Conservation (phyloP, 2,113 vertebrate species). For the Nanorana parkeri region DNA sequence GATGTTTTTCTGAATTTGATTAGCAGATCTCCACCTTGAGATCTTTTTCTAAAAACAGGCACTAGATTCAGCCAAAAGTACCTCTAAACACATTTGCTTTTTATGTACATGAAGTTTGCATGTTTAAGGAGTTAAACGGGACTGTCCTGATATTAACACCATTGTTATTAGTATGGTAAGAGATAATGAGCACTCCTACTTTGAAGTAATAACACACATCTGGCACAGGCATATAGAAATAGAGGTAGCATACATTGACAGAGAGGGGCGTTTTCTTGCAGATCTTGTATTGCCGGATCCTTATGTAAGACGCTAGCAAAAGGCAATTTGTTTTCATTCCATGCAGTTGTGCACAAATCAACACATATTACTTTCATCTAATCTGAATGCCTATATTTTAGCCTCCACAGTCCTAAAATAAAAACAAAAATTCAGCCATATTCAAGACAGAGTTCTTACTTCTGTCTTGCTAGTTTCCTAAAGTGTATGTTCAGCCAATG, state of each 20-base stretch:
- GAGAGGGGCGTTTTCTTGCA: slow-evolving; percentile 45
- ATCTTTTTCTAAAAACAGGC: too few species aligned
- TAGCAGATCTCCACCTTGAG: too few species aligned
- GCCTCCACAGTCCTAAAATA: too few species aligned
- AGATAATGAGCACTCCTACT: slow-evolving; percentile 2
- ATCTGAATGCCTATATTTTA: neutral
- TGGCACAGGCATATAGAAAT: slow-evolving; percentile 42
- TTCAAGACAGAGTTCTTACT: too few species aligned
- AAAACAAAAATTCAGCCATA: too few species aligned
- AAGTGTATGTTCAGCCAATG: too few species aligned
- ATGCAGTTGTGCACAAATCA: neutral
- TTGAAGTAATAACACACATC: slow-evolving; percentile 16
- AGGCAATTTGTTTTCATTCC: slow-evolving; percentile 31
- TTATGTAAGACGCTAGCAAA: slow-evolving; percentile 37
- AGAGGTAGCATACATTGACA: slow-evolving; percentile 46
- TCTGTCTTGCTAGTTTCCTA: too few species aligned
- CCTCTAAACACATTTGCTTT: too few species aligned
- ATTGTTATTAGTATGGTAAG: neutral
- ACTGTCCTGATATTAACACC: neutral
- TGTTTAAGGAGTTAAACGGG: neutral
- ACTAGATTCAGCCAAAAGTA: too few species aligned
- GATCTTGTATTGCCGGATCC: slow-evolving; percentile 31
- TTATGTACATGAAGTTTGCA: neutral
- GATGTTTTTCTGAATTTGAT: too few species aligned
- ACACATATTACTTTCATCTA: neutral